Conservation (phyloP, 2,113 vertebrate genomes). For the Osmerus eperlanus region DNA sequence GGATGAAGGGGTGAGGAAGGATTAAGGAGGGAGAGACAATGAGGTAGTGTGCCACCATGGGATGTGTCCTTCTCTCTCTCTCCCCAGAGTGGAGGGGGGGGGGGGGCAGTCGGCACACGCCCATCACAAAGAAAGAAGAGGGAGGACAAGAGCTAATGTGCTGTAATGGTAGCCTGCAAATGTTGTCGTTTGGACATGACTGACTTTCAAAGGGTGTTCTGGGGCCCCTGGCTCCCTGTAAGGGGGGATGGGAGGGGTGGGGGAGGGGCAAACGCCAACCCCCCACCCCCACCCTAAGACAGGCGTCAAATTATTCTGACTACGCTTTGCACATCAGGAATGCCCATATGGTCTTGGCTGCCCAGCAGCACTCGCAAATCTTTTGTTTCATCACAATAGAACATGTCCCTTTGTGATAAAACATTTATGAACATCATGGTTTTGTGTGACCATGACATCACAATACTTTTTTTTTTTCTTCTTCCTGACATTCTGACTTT, state of each 20-base stretch:
- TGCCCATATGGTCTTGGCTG: slow-evolving; percentile 14
- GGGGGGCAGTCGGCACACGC: slow-evolving; percentile 38
- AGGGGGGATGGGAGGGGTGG: not conserved
- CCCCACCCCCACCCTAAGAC: not conserved
- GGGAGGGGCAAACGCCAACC: not conserved
- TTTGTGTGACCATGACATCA: too few species aligned
- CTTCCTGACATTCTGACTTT: too few species aligned
- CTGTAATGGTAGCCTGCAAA: slow-evolving; percentile 15
- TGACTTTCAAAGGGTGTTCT: slow-evolving; percentile 27
- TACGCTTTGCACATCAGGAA: slow-evolving; percentile 35
- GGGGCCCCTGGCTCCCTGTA: slow-evolving; percentile 4
- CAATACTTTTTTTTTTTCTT: too few species aligned
- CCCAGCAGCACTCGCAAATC: slow-evolving; percentile 41
- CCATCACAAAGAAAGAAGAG: slow-evolving; percentile 29
- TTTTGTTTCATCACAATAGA: slow-evolving; percentile 37
- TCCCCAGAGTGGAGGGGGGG: not conserved
- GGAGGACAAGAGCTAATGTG: slow-evolving; percentile 15
- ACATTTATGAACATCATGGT: too few species aligned
- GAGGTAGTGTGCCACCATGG: slow-evolving; percentile 14
- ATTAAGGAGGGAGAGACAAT: slow-evolving; percentile 38
- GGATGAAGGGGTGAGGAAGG: slow-evolving; percentile 1
- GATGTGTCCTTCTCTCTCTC: slow-evolving; percentile 2
- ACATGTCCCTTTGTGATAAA: slow-evolving; percentile 37
- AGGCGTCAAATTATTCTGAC: slow-evolving; percentile 21
- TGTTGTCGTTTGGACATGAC: slow-evolving; percentile 15